Base-by-base conservation (phyloP, 2,888 invertebrate species). In the Parnassius orleans region DNA sequence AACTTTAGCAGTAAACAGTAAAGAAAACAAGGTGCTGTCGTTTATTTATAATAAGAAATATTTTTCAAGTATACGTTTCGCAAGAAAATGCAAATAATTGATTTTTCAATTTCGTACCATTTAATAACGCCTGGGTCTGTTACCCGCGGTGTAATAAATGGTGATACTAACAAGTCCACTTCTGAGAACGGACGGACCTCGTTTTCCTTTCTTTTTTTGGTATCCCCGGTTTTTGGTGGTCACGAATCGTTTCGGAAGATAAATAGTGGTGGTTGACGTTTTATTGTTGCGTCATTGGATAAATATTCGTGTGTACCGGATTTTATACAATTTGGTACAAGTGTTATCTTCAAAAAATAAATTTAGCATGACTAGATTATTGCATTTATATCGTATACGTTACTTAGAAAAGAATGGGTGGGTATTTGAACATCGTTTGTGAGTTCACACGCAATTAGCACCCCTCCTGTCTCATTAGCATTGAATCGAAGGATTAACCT, bases 401-500 rank as follows among this genome's bases (percentile, higher is more conserved):
- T 15, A 65, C 65, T 66, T 67, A 69, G 48, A 65, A 72, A 74
- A 76, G 69, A 82, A 79, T 86, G 85, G 82, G 82, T 86, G 86
- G 82, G 82, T 86, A 87, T 86, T 84, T 85, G 83, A 83, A 81
- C 79, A 69, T 83, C 81, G 80, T 84, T 81, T 85, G 84, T 84
- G 82, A 86, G 84, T 88, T 87, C 86, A 83, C 87, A 84, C 84
- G 84, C 87, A 90, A 90, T 90, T 89, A 89, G 86, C 84, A 76
- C 82, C 83, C 64, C 84, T 79, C 81, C 84, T 78, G 86, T 79
- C 84, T 88, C 87, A 90, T 90, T 90, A 90, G 84, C 85, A 84
- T 83, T 72, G 72, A 71, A 70, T 72, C 72, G 69, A 69, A 74
- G 71, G 72, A 56, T 57, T 63, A 70, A 73, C 77, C 73, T 72